Base-by-base conservation (phyloP, 2,888 invertebrate species). In the Colletes collaris region DNA sequence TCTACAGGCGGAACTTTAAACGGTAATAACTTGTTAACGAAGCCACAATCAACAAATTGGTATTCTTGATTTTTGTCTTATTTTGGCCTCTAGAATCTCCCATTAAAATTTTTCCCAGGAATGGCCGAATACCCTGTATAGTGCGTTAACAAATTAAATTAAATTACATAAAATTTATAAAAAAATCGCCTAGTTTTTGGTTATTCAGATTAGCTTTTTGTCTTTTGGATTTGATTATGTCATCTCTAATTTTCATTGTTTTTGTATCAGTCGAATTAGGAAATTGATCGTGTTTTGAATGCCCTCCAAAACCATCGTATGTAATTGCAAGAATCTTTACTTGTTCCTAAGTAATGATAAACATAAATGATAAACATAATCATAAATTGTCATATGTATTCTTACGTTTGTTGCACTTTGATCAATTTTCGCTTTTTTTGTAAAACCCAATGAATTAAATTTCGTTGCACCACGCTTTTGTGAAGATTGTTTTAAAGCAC, bases 301-400 rank as follows among this genome's bases (percentile, higher is more conserved):
- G 89, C 13, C 89, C 89, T 5, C 89, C 89, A 27, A 85, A 82
- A 37, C 89, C 89, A 70, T 89, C 76, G 56, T 84, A 89, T 10
- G 75, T 49, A 59, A 82, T 69, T 5, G 7, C 56, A 53, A 59
- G 71, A 7, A 27, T 16, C 19, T 50, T 37, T 3, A 8, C 3
- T 49, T 55, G 44, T 19, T 49, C 62, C 87, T 89, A 69, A 16
- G 58, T 79, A 62, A 66, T 19, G 37, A 59, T 19, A 2, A 63
- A 2, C 46, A 63, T 56, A 35, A 27, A 63, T 71, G 27, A 68
- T 68, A 6, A n/a, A 3, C 27, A 27, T 27, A 27, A 7, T 37
- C 5, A 56, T 65, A n/a, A 46, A n/a, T n/a, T 19, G 35, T 46
- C 53, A 52, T 37, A 4, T 27, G 27, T 16, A 56, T 27, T 7